Evolutionary conservation across 2,113 vertebrate genomes (phyloP).

Genomic region (Triplophysa tibetana): DNA sequence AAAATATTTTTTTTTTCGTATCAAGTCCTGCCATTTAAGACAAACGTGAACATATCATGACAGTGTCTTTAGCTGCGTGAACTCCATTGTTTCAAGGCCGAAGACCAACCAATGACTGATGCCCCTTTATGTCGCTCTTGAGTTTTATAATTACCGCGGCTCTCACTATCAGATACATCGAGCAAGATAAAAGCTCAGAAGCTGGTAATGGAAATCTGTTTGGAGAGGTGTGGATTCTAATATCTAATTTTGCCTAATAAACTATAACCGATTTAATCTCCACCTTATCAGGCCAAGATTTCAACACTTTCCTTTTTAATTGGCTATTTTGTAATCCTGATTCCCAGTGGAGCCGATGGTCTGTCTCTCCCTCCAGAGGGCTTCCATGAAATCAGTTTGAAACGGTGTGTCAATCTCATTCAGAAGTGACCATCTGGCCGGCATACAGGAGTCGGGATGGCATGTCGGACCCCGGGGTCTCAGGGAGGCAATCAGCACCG

Average conservation of each 20-base stretch:
- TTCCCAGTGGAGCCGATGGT: conserved; percentile 94
- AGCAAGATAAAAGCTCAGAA: conserved; percentile 72
- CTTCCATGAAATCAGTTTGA: conserved; percentile 98
- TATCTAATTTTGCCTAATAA: conserved; percentile 84
- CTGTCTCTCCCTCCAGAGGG: conserved; percentile 88
- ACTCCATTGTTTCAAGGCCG: background rate
- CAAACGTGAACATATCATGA: background rate
- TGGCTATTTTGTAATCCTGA: conserved; percentile 99
- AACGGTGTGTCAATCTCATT: conserved; percentile 96
- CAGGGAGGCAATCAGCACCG: conserved; percentile 85
- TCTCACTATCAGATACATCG: conserved; percentile 73
- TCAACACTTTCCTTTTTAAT: conserved; percentile 95
- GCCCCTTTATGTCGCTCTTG: conserved; percentile 71
- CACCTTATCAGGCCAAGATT: conserved; percentile 87
- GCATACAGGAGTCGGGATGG: conserved; percentile 85
- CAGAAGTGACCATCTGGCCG: conserved; percentile 97
- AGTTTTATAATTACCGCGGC: conserved; percentile 75
- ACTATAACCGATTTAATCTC: conserved; percentile 85
- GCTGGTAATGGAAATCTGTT: conserved; percentile 79
- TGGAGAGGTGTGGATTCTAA: conserved; percentile 79
- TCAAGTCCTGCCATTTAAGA: background rate
- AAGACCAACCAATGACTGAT: conserved; percentile 58
- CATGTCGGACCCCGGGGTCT: conserved; percentile 82
- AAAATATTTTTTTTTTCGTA: background rate
- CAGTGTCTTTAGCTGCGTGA: background rate